These are phyloP conservation scores for Lepus townsendii DNA, from an alignment of 2,797 vertebrate species.

Conservation along the genomic window DNA sequence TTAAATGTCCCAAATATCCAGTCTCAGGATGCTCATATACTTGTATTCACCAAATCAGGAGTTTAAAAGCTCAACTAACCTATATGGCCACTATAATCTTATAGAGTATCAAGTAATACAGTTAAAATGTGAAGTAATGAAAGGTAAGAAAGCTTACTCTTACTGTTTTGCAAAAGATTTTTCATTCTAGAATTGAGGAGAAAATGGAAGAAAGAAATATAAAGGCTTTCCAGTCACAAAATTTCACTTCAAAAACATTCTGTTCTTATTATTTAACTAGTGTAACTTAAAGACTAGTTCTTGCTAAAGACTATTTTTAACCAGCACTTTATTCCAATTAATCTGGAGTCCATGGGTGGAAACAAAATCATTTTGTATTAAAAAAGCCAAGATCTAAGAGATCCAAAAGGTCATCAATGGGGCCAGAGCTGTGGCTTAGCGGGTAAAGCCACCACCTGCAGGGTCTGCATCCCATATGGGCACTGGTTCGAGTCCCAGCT, in stretches of 20 bases:
- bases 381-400: slow-evolving; percentile 44
- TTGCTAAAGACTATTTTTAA: slow-evolving; percentile 54
- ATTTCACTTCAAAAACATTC: slow-evolving; percentile 42
- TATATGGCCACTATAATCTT: slow-evolving; percentile 39
- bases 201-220: slow-evolving; percentile 25
- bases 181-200: slow-evolving; percentile 50
- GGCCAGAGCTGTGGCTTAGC: no score
- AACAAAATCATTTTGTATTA: slow-evolving; percentile 42
- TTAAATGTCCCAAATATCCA: slow-evolving; percentile 58
- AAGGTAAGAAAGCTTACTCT: slow-evolving; percentile 35
- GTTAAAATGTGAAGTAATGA: slow-evolving; percentile 66
- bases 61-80: slow-evolving; percentile 53
- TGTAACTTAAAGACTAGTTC: slow-evolving; percentile 45
- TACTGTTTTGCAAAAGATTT: slow-evolving; percentile 41
- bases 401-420: slow-evolving; percentile 30
- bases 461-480: no score
- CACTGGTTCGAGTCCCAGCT: no score
- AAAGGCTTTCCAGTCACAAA: slow-evolving; percentile 39
- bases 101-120: slow-evolving; percentile 16
- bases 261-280: slow-evolving; percentile 48
- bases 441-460: no score
- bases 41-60: slow-evolving; percentile 50
- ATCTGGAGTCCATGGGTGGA: not conserved
- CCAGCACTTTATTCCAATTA: slow-evolving; percentile 35
- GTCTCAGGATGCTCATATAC: not conserved